Base-by-base conservation (phyloP, 2,888 invertebrate species). In the Clistopyga incitator region DNA sequence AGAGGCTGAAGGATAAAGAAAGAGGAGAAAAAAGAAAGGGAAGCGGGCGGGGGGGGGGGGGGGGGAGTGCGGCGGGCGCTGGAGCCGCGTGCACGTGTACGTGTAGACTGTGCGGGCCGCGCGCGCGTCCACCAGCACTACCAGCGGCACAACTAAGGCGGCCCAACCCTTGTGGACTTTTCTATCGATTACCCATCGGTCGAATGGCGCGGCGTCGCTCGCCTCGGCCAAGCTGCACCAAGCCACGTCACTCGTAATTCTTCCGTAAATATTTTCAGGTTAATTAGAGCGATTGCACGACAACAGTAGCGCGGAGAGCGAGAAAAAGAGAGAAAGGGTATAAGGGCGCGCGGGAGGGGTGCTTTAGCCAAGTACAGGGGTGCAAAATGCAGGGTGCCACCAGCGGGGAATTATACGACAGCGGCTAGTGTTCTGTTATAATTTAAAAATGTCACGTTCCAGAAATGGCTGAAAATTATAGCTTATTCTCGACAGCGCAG, bases 101-200 rank as follows among this genome's bases (percentile, higher is more conserved):
- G 65, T 45, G 80, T 77, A 78, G 54, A 61, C 61, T 61, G 52
- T 78, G 70, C 78, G 78, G 68, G 77, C 65, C 29, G 68, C 45
- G 81, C 67, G 78, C 78, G 83, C 74, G 72, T 83, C 74, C 74
- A 78, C 56, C 78, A 54, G 50, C 29, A 68, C 72, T 47, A 76
- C 47, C 72, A 72, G 52, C 74, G 47, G 59, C 65, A 68, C 54
- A 59, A 78, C 88, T 90, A 92, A 91, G 90, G 90, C 88, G 88
- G 90, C 92, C 92, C 91, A 91, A 89, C 92, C 92, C 92, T 92
- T 92, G 92, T 92, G 90, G 92, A 91, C 92, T 92, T 91, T 92
- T 92, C 90, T 91, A 92, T 93, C 91, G 92, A 93, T 92, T 92
- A 91, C 88, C 89, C 90, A 92, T 92, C 90, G 90, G 90, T 89